phyloP scores from a whole-genome alignment of 2,113 vertebrate species.

The Oreochromis tanganicae region DNA sequence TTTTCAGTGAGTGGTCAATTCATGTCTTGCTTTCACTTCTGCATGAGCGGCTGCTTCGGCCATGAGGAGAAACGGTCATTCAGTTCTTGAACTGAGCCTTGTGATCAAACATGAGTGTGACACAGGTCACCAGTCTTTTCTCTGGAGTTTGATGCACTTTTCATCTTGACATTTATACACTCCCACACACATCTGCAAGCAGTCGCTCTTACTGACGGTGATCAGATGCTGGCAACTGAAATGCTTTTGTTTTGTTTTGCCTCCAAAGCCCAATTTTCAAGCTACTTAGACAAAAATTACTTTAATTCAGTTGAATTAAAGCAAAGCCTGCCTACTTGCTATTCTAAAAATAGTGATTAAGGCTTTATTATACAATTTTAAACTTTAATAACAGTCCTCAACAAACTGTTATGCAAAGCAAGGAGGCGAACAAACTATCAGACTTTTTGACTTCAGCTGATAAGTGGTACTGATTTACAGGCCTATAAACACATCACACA shows the following conservation, averaged over 20 bases:
- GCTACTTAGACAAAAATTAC: not conserved
- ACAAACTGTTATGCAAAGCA: not conserved
- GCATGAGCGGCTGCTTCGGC: not conserved
- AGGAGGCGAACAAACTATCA: not conserved
- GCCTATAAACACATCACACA: not conserved
- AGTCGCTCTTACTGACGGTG: not conserved
- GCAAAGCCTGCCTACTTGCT: not conserved
- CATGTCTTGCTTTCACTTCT: not conserved
- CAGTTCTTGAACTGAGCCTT: not conserved
- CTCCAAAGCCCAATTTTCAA: not conserved
- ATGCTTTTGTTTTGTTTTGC: not conserved
- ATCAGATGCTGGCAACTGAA: not conserved
- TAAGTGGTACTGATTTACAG: not conserved
- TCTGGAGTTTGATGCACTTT: not conserved
- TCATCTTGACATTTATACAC: not conserved
- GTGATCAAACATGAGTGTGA: not conserved
- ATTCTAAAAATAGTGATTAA: not conserved
- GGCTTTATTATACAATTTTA: not conserved
- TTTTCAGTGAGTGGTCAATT: not conserved
- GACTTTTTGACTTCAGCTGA: not conserved
- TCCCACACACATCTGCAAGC: not conserved
- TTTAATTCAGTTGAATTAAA: fast-evolving
- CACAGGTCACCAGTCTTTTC: not conserved
- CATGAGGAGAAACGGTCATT: not conserved
- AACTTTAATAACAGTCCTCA: not conserved